phyloP scores from a whole-genome alignment of 2,113 vertebrate species.

The Spermophilus dauricus region DNA sequence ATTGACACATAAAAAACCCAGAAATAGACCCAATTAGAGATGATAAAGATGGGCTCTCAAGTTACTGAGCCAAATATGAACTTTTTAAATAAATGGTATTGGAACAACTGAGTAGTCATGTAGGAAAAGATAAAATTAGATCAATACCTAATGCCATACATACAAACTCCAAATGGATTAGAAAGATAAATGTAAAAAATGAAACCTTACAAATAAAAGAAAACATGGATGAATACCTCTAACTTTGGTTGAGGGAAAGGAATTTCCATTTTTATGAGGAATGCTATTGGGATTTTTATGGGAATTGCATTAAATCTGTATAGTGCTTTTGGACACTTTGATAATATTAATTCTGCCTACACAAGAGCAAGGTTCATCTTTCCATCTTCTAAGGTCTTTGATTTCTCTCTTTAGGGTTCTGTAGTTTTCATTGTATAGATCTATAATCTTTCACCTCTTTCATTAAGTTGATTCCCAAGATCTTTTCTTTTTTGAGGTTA shows the following conservation, averaged over 20 bases:
- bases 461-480: too few species aligned
- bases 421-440: too few species aligned
- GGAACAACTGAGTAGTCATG: neutral
- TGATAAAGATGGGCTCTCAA: neutral
- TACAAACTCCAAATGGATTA: neutral
- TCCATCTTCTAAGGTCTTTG: too few species aligned
- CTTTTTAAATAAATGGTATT: neutral
- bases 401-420: too few species aligned
- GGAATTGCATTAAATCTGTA: too few species aligned
- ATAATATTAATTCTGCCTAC: too few species aligned
- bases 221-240: neutral
- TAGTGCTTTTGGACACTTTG: too few species aligned
- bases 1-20: neutral
- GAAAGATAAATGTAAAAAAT: neutral
- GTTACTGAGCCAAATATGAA: neutral
- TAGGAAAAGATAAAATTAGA: neutral
- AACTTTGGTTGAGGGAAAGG: neutral
- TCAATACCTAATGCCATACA: neutral
- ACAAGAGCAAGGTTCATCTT: too few species aligned
- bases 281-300: too few species aligned
- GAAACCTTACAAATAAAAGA: neutral
- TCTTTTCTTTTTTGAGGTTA: too few species aligned
- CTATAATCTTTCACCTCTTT: too few species aligned
- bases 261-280: too few species aligned
- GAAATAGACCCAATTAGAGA: neutral